A percentile compares a stretch with the other conserved stretches of the same genome.
Conservation (phyloP, 2,113 vertebrate species). For the Lichenostomus cassidix region DNA sequence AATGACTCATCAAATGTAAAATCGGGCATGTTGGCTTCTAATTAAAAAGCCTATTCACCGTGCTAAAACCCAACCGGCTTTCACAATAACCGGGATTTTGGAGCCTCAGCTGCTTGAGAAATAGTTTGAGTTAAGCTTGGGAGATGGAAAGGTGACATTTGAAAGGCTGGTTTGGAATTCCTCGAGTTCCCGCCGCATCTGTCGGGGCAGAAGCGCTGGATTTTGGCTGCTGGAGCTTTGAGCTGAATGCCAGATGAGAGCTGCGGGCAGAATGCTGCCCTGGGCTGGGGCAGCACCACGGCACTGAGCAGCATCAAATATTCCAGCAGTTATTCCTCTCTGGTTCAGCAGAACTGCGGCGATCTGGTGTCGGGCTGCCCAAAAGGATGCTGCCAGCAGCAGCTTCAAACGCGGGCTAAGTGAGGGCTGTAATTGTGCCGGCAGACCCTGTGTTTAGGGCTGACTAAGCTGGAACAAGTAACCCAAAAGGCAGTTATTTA, state of each 20-base stretch:
- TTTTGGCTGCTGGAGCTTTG: background rate
- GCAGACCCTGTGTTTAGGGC: constrained; percentile 27
- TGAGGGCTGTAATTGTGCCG: background rate
- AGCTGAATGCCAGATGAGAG: rapidly evolving
- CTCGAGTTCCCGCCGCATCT: background rate
- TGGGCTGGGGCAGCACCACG: background rate
- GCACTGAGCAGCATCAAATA: background rate
- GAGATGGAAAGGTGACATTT: background rate
- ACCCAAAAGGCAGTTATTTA: constrained; percentile 59
- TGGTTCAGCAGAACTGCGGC: background rate
- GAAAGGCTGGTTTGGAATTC: background rate
- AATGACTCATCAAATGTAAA: constrained; percentile 69
- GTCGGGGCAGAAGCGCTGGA: background rate
- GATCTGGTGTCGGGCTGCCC: background rate
- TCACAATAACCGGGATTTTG: background rate
- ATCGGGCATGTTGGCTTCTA: constrained; percentile 57
- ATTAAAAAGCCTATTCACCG: constrained; percentile 34
- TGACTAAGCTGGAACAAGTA: constrained; percentile 28
- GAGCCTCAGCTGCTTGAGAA: background rate
- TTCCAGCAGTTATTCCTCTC: background rate
- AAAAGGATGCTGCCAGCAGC: constrained; percentile 6
- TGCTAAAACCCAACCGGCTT: background rate
- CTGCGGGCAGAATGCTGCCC: background rate
- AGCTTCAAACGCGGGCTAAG: background rate
- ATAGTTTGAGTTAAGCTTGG: background rate